A percentile compares a stretch with the other conserved stretches of the same genome.
phyloP scores from a whole-genome alignment of 2,113 vertebrate species.

The Campylomormyrus numenius region DNA sequence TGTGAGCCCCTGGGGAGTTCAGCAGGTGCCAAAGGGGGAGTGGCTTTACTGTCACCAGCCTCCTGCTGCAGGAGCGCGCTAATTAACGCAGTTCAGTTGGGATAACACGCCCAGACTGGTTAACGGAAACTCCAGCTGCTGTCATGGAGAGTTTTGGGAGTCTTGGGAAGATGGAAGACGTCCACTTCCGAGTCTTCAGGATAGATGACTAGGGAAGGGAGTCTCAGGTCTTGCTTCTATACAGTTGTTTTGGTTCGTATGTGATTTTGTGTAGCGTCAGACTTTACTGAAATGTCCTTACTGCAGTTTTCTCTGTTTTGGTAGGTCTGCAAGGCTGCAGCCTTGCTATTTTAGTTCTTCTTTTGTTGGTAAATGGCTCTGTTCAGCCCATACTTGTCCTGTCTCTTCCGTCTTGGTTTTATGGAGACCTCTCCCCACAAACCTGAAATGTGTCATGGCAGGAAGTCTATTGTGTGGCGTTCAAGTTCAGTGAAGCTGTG shows the following conservation, averaged over 20 bases:
- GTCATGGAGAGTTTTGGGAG: not conserved
- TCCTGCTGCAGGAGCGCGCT: not conserved
- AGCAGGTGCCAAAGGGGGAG: not conserved
- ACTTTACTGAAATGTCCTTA: not conserved
- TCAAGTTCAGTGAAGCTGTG: not conserved
- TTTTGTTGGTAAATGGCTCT: not conserved
- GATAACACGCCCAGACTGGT: not conserved
- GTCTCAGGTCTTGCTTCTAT: not conserved
- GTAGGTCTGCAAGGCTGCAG: not conserved
- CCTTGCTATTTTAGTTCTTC: not conserved
- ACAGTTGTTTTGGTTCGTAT: not conserved
- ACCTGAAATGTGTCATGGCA: not conserved
- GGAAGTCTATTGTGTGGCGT: not conserved
- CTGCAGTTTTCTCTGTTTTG: not conserved
- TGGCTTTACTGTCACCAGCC: not conserved
- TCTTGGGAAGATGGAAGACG: not conserved
- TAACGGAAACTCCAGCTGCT: not conserved
- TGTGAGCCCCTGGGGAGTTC: not conserved
- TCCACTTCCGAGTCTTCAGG: not conserved
- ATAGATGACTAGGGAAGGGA: not conserved
- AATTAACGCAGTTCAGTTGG: not conserved
- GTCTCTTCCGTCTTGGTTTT: not conserved
- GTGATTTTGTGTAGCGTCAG: not conserved
- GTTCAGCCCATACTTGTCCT: not conserved
- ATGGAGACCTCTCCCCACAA: not conserved